Evolutionary conservation across 2,797 vertebrate genomes (phyloP).

Genomic region (Coracias cyanogaster): DNA sequence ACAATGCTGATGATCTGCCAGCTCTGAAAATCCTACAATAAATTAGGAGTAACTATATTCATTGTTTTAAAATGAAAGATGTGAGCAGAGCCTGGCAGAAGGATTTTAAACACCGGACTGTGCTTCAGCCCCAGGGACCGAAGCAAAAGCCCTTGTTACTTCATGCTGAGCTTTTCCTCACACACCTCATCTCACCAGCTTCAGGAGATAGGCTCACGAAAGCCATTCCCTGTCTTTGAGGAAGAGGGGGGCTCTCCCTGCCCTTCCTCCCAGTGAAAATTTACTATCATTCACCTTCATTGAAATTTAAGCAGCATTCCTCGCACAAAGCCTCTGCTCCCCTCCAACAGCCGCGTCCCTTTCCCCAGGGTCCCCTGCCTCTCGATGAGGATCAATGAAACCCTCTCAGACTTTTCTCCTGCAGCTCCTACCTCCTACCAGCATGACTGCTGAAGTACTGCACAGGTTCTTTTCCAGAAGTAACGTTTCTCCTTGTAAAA

Average conservation of each 20-base stretch:
- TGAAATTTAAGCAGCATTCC: not conserved
- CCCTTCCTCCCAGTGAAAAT: not conserved
- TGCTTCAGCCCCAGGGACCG: not conserved
- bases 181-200: not conserved
- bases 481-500: not conserved
- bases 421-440: not conserved
- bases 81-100: not conserved
- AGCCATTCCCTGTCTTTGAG: not conserved
- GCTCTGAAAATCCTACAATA: conserved; percentile 10
- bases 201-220: not conserved
- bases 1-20: conserved; percentile 19
- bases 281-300: not conserved
- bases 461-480: not conserved
- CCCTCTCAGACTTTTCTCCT: not conserved
- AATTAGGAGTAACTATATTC: conserved; percentile 24
- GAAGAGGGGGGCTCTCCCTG: not conserved
- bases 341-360: not conserved
- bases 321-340: not conserved
- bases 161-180: not conserved
- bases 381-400: not conserved
- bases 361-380: not conserved
- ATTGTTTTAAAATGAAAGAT: conserved; percentile 30
- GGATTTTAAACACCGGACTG: not conserved
- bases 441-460: not conserved
- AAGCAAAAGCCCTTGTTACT: not conserved